Conservation (phyloP, 2,797 vertebrate genomes). For the Bucorvus abyssinicus region DNA sequence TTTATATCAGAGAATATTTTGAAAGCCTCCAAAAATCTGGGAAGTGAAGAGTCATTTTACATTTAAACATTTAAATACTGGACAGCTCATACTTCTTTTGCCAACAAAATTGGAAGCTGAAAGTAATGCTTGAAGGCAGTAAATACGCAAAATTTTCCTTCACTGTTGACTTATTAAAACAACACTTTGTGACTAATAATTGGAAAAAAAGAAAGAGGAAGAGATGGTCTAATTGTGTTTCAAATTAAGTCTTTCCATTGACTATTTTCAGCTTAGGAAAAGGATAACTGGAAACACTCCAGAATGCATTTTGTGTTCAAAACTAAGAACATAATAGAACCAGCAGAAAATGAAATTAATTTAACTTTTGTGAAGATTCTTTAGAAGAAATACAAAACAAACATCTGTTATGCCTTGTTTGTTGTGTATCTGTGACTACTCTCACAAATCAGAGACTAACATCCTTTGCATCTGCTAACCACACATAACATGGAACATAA, state of each 20-base stretch:
- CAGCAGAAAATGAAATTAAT: background rate
- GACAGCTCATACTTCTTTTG: background rate
- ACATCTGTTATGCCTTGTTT: background rate
- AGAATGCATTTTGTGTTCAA: background rate
- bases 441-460: background rate
- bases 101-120: slow-evolving; percentile 10
- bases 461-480: background rate
- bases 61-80: background rate
- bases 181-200: background rate
- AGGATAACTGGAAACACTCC: background rate
- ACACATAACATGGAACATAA: background rate
- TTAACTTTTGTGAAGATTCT: background rate
- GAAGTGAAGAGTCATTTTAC: background rate
- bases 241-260: slow-evolving; percentile 13
- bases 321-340: background rate
- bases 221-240: background rate
- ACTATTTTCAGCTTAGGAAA: slow-evolving; percentile 17
- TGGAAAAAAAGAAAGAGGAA: background rate
- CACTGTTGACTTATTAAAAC: background rate
- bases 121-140: background rate
- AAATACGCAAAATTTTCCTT: background rate
- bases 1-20: background rate
- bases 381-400: background rate
- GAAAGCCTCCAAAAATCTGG: slow-evolving; percentile 14
- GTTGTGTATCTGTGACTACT: background rate